A percentile compares a stretch with the other conserved stretches of the same genome.
Evolutionary conservation across 2,113 vertebrate species (phyloP).

Genomic region (Rallus limicola): DNA sequence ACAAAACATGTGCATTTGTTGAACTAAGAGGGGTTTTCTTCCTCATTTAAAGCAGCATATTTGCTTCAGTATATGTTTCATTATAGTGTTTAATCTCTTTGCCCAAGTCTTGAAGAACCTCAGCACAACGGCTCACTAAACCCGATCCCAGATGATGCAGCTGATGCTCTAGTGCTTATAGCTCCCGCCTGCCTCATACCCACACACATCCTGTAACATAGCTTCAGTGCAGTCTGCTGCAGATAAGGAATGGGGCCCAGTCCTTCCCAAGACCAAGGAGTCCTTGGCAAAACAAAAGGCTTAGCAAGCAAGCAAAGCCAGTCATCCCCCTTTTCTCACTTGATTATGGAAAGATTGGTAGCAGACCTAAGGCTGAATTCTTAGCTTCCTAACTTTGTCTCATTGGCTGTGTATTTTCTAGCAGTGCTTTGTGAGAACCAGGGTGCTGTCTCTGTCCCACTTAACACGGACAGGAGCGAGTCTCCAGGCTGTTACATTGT

Average conservation of each 20-base stretch:
- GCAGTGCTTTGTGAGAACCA: neutral
- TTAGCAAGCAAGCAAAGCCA: neutral
- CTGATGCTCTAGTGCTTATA: neutral
- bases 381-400: neutral
- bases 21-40: fast-evolving
- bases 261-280: neutral
- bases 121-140: neutral
- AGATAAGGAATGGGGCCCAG: neutral
- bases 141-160: neutral
- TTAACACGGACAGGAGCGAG: neutral
- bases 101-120: neutral
- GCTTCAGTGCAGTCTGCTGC: neutral
- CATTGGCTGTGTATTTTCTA: neutral
- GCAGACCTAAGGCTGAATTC: neutral
- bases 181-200: neutral
- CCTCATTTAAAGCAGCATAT: neutral
- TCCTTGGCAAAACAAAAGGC: neutral
- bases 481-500: neutral
- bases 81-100: neutral
- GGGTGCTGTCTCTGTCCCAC: neutral
- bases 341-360: neutral
- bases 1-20: neutral
- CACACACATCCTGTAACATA: fast-evolving
- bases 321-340: neutral
- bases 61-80: neutral